These are phyloP conservation scores for Rhinoptilus africanus DNA, from an alignment of 2,113 vertebrate genomes.

Conservation along the genomic window DNA sequence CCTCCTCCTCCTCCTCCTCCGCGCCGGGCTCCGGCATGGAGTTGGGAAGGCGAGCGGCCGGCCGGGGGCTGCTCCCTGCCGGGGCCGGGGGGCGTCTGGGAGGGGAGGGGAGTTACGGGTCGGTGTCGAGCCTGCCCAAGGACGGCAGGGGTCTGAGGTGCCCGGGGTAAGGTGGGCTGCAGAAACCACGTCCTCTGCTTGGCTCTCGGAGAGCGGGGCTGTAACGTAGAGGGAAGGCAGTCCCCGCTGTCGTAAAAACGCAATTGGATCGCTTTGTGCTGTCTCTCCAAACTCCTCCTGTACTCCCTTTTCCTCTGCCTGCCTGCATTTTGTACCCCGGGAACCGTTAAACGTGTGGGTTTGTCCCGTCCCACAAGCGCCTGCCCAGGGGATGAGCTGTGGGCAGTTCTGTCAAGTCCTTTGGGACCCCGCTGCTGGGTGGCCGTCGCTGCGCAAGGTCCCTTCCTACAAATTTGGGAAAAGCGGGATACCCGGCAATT, in stretches of 20 bases:
- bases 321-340: not conserved
- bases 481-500: not conserved
- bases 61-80: not conserved
- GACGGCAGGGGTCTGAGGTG: not conserved
- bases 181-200: not conserved
- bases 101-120: not conserved
- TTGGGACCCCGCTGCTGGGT: not conserved
- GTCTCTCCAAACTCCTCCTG: not conserved
- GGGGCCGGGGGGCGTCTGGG: not conserved
- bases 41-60: not conserved
- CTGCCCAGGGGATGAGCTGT: not conserved
- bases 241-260: not conserved
- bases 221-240: not conserved
- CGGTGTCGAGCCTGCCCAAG: not conserved
- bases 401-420: not conserved
- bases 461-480: not conserved
- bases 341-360: not conserved
- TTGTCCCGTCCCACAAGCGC: not conserved
- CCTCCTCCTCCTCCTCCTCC: not conserved
- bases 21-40: not conserved
- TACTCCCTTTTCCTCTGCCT: not conserved
- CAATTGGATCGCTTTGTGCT: not conserved
- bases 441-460: not conserved
- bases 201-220: not conserved
- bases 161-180: not conserved